phyloP scores from a whole-genome alignment of 2,113 vertebrate genomes.

The Rhinoderma darwinii region DNA sequence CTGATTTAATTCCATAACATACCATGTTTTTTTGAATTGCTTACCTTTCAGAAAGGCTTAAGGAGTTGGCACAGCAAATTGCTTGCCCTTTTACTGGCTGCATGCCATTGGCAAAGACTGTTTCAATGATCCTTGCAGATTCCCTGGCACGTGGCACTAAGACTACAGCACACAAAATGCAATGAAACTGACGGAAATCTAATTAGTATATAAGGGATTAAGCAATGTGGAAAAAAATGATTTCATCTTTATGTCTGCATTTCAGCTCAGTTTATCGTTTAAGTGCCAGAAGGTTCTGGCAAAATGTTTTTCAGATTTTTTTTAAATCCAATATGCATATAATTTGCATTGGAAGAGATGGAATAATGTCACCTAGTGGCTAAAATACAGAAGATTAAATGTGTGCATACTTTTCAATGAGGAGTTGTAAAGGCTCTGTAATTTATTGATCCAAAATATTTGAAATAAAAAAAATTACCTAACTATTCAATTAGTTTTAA shows the following conservation, averaged over 20 bases:
- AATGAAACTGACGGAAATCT: conserved; percentile 54
- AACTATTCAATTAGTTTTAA: not conserved
- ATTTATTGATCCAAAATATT: not conserved
- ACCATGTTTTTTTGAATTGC: conserved; percentile 41
- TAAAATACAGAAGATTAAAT: not conserved
- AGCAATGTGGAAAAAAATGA: conserved; percentile 52
- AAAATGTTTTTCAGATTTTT: not conserved
- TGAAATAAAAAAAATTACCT: not conserved
- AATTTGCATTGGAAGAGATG: not conserved
- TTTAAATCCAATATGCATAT: not conserved
- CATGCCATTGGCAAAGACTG: conserved; percentile 53
- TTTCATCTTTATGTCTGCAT: conserved; percentile 53
- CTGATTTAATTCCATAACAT: conserved; percentile 41
- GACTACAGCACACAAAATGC: conserved; percentile 41
- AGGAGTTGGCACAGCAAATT: conserved; percentile 47
- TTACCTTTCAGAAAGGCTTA: conserved; percentile 55
- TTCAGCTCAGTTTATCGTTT: conserved; percentile 28
- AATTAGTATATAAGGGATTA: conserved; percentile 58
- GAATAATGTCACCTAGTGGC: conserved; percentile 13
- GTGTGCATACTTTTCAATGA: not conserved
- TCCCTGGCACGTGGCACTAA: conserved; percentile 48
- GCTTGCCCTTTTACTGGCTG: conserved; percentile 45
- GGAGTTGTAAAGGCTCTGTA: too few relatives aligned
- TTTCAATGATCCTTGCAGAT: conserved; percentile 57
- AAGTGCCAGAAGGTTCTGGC: conserved; percentile 38